A percentile compares a stretch with the other conserved stretches of the same genome.
These are phyloP conservation scores for Pteruthius melanotis DNA, from an alignment of 2,113 vertebrate species.

Conservation along the genomic window DNA sequence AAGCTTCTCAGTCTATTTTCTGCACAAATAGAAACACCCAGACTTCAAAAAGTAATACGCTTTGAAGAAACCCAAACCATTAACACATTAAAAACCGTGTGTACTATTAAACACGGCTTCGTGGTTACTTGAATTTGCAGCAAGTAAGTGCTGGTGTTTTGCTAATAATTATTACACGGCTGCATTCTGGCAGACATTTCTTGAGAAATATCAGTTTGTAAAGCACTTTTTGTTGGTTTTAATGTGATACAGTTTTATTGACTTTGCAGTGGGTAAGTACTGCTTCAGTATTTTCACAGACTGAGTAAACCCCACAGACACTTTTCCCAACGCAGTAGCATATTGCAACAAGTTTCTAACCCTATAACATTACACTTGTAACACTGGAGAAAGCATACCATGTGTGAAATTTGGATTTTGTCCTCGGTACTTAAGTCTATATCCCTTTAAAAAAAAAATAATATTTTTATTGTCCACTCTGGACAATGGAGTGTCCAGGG, in stretches of 20 bases:
- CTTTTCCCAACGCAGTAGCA: background rate
- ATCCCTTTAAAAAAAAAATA: background rate
- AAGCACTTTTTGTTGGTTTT: background rate
- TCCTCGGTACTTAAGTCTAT: background rate
- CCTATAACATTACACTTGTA: background rate
- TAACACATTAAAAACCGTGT: conserved; percentile 15
- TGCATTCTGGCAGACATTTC: background rate
- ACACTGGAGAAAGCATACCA: background rate
- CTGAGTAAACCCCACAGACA: background rate
- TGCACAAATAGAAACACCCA: conserved; percentile 54
- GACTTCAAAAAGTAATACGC: conserved; percentile 51
- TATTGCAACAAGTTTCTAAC: background rate
- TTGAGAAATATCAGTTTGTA: background rate
- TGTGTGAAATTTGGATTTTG: background rate
- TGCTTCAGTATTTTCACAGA: background rate
- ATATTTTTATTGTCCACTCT: background rate
- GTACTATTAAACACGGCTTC: background rate
- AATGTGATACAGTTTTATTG: background rate
- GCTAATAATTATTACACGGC: background rate
- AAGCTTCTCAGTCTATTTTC: conserved; percentile 48
- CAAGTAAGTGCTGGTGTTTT: background rate
- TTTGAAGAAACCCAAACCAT: conserved; percentile 47
- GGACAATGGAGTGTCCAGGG: background rate
- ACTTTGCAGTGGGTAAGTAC: conserved; percentile 38
- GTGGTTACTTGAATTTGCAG: background rate